Conservation (phyloP, 92 coral and sea anemone genomes). For the Phenganax marumi region DNA sequence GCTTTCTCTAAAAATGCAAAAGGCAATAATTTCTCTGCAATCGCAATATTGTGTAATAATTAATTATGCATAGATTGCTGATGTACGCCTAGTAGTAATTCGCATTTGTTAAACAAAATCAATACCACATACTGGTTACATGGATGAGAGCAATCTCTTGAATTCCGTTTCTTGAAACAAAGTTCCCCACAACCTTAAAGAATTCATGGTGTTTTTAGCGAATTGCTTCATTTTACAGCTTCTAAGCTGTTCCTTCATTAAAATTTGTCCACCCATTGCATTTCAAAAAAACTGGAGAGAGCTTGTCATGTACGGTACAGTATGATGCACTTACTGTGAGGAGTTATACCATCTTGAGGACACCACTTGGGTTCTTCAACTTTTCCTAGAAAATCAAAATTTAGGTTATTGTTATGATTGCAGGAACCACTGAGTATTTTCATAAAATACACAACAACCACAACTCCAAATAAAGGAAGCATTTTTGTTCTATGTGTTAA, state of each 20-base stretch:
- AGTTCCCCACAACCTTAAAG: slow-evolving; percentile 96
- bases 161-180: slow-evolving; percentile 72
- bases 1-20: too few relatives aligned
- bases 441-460: too few relatives aligned
- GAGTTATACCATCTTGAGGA: slow-evolving; percentile 82
- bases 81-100: too few relatives aligned
- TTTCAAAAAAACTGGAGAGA: too few relatives aligned
- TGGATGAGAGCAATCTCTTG: slow-evolving; percentile 69
- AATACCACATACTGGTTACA: slow-evolving; percentile 78
- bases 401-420: background rate
- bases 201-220: background rate
- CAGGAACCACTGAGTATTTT: too few relatives aligned
- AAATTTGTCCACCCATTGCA: too few relatives aligned
- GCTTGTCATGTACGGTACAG: background rate
- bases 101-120: too few relatives aligned
- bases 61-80: background rate
- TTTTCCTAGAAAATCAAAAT: slow-evolving; percentile 59
- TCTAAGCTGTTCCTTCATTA: background rate
- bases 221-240: background rate
- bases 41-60: background rate
- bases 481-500: too few relatives aligned
- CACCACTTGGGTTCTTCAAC: slow-evolving; percentile 81
- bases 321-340: slow-evolving; percentile 75
- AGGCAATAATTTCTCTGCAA: too few relatives aligned
- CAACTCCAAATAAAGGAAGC: too few relatives aligned